Percentiles rank a stretch among this genome's conserved stretches.
phyloP scores from a whole-genome alignment of 2,888 invertebrate species.

The Allacma fusca region DNA sequence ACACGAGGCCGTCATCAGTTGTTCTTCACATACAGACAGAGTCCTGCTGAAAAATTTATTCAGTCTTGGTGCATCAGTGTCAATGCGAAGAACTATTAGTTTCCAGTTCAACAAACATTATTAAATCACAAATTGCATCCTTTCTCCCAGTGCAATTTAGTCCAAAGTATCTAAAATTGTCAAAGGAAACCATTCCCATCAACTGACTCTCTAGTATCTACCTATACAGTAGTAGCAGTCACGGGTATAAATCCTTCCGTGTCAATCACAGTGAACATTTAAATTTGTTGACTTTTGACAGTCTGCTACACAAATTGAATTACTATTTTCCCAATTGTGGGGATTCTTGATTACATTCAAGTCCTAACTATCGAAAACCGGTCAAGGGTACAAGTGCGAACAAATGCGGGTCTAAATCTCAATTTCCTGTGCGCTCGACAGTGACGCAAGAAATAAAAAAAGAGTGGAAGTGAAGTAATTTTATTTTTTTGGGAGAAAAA shows the following conservation, averaged over 20 bases:
- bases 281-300: neutral
- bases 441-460: no score
- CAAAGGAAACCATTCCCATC: no score
- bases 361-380: no score
- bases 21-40: neutral
- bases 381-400: no score
- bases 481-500: neutral
- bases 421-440: no score
- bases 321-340: neutral
- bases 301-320: neutral
- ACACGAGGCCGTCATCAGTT: constrained; percentile 9
- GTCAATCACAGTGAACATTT: neutral
- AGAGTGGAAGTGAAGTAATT: neutral
- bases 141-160: no score
- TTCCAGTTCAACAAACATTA: neutral
- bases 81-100: neutral
- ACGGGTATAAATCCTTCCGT: neutral
- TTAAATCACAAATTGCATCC: neutral
- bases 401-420: no score
- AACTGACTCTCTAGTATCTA: no score
- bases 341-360: neutral
- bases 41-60: neutral
- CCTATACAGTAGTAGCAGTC: no score
- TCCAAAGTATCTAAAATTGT: no score
- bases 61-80: neutral